These are phyloP conservation scores for Garrulus glandarius DNA, from an alignment of 2,797 vertebrate genomes.

Conservation along the genomic window DNA sequence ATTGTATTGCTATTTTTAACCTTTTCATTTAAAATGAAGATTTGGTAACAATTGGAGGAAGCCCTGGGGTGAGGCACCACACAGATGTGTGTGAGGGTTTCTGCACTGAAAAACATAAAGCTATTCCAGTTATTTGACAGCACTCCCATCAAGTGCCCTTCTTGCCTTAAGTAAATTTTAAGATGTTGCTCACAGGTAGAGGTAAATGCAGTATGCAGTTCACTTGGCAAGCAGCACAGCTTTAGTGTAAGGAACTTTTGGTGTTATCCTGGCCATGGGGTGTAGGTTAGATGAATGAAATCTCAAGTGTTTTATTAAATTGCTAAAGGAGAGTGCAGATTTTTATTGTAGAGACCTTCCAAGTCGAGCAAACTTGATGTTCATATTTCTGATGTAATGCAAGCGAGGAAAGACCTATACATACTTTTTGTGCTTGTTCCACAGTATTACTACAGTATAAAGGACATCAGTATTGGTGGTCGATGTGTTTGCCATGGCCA, in stretches of 20 bases:
- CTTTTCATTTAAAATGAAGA: conserved; percentile 35
- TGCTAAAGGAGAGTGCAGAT: neutral
- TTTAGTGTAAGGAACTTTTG: neutral
- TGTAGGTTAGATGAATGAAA: neutral
- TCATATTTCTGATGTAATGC: neutral
- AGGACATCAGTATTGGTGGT: conserved; percentile 92
- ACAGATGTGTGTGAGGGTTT: neutral
- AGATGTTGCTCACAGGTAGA: neutral
- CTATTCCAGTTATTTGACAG: neutral
- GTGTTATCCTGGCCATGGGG: neutral
- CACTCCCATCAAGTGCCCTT: neutral
- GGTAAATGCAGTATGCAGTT: neutral
- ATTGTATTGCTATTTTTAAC: conserved; percentile 12
- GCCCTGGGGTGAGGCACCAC: conserved; percentile 12
- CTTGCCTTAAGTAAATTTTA: neutral
- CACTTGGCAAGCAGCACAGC: neutral
- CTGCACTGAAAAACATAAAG: neutral
- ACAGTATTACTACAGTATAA: conserved; percentile 95
- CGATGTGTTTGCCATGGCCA: conserved; percentile 92
- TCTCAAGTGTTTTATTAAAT: neutral
- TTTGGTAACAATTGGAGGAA: conserved; percentile 34
- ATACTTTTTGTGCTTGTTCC: conserved; percentile 8
- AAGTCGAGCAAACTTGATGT: neutral
- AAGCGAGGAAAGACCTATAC: neutral
- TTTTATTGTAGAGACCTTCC: neutral